phyloP scores from a whole-genome alignment of 2,797 vertebrate genomes.

The Poecilia picta region DNA sequence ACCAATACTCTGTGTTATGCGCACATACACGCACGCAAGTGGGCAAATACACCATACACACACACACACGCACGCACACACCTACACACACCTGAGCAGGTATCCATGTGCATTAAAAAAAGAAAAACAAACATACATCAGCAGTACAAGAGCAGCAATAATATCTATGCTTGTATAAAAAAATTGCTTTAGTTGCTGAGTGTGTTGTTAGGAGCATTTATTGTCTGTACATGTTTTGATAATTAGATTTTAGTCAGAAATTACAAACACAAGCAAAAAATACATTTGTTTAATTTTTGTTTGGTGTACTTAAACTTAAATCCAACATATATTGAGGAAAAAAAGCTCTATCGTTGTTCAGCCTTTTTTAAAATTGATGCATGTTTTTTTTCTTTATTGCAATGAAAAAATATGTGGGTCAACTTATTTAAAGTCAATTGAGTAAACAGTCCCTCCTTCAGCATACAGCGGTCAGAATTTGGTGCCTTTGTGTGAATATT shows the following conservation, averaged over 20 bases:
- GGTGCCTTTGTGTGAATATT: background rate
- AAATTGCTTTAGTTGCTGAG: background rate
- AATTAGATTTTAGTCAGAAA: background rate
- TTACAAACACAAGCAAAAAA: background rate
- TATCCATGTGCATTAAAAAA: constrained; percentile 26
- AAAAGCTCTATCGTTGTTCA: background rate
- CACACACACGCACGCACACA: constrained; percentile 28
- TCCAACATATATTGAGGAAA: background rate
- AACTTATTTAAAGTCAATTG: background rate
- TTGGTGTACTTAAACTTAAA: background rate
- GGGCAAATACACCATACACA: constrained; percentile 29
- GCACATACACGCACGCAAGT: constrained; percentile 28
- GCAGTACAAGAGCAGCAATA: constrained; percentile 33
- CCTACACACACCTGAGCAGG: constrained; percentile 30
- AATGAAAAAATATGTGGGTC: background rate
- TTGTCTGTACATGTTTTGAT: background rate
- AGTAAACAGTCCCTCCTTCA: background rate
- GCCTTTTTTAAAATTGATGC: background rate
- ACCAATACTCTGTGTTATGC: constrained; percentile 66
- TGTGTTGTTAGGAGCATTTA: background rate
- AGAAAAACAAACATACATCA: constrained; percentile 54
- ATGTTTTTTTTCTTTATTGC: background rate
- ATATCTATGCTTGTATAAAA: background rate
- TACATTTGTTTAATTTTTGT: background rate
- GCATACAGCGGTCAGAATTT: background rate